Base-by-base conservation (phyloP, 2,797 vertebrate species). In the Spheniscus humboldti region DNA sequence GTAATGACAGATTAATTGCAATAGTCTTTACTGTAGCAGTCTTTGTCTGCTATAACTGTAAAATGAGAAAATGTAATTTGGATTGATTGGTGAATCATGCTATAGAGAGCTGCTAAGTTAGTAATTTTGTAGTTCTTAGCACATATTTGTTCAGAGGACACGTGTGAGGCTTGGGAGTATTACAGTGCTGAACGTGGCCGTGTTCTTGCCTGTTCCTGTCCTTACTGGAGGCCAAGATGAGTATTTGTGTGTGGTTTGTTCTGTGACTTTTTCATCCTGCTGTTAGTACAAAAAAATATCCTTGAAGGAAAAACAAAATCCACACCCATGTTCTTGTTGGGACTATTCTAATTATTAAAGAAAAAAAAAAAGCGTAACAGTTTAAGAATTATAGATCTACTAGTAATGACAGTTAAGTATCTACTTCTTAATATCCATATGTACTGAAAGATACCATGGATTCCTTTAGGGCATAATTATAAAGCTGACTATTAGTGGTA, bases 1-100 rank as follows among this genome's bases (percentile, higher is more conserved):
- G 66, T 96, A 96, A 94, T 97, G 96, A 97, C 95, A 96, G 81
- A 96, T 96, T 97, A 97, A 97, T 97, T 97, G 76, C 87, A 91
- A 17, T 74, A 97, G 85, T 92, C 94, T 97, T 91, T 90, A 64
- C 60, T 86, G 68, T 92, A 95, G 67, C 91, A 74, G 81, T 87
- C 92, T 97, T 97, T 97, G 95, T 97, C 87, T 95, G 86, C 81
- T 94, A 2, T 81, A 92, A 79, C 93, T 93, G 82, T 90, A 90
- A 95, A 93, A 96, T 88, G 82, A 93, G 93, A 87, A 94, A 88
- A 96, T 87, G 88, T 96, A 82, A 79, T 96, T 96, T 96, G 91
- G 88, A 71, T 96, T 96, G 94, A 96, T 79, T 92, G 91, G 63
- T 97, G 96, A 97, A 88, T 97, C 92, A 97, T 96, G 73, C 37